phyloP scores from a whole-genome alignment of 1,140 invertebrate genomes.

The Bombus cullumanus region DNA sequence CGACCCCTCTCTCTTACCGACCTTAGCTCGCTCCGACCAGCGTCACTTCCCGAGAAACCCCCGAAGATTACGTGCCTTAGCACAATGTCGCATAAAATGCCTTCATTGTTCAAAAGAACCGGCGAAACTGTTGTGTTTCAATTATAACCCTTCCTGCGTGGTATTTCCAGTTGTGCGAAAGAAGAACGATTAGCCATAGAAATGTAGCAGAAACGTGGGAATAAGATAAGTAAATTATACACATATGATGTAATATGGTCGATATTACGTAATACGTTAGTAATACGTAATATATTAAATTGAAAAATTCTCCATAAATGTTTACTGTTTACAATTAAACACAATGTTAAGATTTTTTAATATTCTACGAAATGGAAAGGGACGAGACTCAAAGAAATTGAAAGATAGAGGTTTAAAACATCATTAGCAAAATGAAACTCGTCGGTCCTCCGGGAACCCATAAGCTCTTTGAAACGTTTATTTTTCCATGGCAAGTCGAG shows the following conservation, averaged over 20 bases:
- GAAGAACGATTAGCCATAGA: not conserved
- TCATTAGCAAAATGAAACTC: slow-evolving; percentile 2
- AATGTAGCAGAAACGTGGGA: not conserved
- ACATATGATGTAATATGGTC: not conserved
- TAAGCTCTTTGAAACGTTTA: not conserved
- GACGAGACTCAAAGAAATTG: not conserved
- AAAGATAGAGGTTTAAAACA: not conserved
- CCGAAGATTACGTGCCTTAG: slow-evolving; percentile 65
- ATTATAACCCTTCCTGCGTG: slow-evolving; percentile 49
- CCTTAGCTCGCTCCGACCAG: slow-evolving; percentile 52
- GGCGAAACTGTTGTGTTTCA: slow-evolving; percentile 52
- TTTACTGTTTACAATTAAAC: not conserved
- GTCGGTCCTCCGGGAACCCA: no score
- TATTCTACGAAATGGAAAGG: not conserved
- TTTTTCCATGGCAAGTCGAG: not conserved
- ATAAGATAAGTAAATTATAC: not conserved
- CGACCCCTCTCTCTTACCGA: slow-evolving; percentile 30
- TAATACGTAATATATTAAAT: no score
- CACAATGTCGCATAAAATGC: slow-evolving; percentile 59
- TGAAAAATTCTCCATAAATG: not conserved
- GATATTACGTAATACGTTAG: no score
- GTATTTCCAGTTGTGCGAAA: not conserved
- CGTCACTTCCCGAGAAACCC: slow-evolving; percentile 58
- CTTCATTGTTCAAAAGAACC: slow-evolving; percentile 67
- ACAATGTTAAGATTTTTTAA: not conserved